phyloP scores from a whole-genome alignment of 2,888 invertebrate species.

The Hipparchia semele region DNA sequence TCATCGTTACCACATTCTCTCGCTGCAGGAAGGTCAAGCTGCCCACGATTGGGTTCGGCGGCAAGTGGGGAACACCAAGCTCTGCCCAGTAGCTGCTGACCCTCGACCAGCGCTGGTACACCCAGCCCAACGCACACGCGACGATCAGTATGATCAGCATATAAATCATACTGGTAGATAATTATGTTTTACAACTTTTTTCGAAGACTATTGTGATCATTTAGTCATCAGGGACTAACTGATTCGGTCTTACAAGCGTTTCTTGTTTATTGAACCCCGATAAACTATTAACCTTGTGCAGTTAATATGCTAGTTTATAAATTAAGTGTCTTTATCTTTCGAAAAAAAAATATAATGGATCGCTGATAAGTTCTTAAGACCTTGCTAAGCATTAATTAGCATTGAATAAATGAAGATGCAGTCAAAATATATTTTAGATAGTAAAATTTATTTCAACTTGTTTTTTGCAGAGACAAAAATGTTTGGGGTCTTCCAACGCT shows the following conservation, averaged over 20 bases:
- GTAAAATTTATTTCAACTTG: no score
- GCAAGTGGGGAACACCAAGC: constrained; percentile 49
- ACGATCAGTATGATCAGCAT: neutral
- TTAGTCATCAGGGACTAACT: neutral
- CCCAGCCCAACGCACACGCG: neutral
- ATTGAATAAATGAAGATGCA: no score
- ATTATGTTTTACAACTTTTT: neutral
- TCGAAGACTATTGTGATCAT: neutral
- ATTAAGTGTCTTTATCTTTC: no score
- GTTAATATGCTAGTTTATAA: no score
- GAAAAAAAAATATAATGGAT: no score
- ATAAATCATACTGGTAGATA: neutral
- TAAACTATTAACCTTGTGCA: no score
- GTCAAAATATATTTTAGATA: no score
- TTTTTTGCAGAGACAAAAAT: no score
- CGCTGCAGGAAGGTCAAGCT: constrained; percentile 20
- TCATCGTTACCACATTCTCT: constrained; percentile 6
- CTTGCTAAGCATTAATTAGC: no score
- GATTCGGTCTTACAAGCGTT: neutral
- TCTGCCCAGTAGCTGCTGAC: constrained; percentile 50
- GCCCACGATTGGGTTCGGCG: constrained; percentile 30
- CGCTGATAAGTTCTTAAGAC: no score
- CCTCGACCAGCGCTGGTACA: neutral
- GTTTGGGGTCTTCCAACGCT: no score
- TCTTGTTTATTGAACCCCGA: no score